These are phyloP conservation scores for Poecilus cupreus DNA, from an alignment of 2,888 invertebrate genomes.

Conservation along the genomic window DNA sequence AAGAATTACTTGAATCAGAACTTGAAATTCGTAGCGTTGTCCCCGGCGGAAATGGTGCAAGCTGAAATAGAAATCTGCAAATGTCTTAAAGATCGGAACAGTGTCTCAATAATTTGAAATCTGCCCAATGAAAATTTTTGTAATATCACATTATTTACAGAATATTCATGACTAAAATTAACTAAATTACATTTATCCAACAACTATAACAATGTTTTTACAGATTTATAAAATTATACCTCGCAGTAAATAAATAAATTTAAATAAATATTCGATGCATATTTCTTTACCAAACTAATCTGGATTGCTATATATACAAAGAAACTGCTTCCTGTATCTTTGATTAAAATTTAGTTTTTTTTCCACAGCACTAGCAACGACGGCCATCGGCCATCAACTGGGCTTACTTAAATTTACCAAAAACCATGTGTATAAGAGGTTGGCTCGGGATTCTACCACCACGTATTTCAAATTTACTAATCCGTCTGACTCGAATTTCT, in stretches of 20 bases:
- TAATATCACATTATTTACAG: conserved; percentile 47
- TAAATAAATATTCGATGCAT: conserved; percentile 45
- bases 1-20: conserved; percentile 64
- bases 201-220: conserved; percentile 32
- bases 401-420: conserved; percentile 83
- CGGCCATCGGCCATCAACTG: conserved; percentile 84
- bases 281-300: conserved; percentile 32
- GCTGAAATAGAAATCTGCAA: conserved; percentile 35
- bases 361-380: conserved; percentile 70
- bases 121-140: no score
- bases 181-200: conserved; percentile 10
- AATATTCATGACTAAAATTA: conserved; percentile 20
- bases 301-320: conserved; percentile 31
- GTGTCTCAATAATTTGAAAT: conserved; percentile 4
- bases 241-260: conserved; percentile 23
- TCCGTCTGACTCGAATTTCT: conserved; percentile 89
- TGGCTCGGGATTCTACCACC: conserved; percentile 79
- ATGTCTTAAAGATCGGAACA: conserved; percentile 2
- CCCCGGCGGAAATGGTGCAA: conserved; percentile 64
- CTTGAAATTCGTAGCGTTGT: conserved; percentile 65
- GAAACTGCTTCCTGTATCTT: conserved; percentile 37
- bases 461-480: conserved; percentile 89
- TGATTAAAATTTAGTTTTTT: conserved; percentile 34
- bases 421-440: conserved; percentile 88
- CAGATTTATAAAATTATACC: conserved; percentile 17